Evolutionary conservation across 2,888 invertebrate species (phyloP), one percentile per base, ranked within the genome.

Genomic region (Trissoscelio sp.): DNA sequence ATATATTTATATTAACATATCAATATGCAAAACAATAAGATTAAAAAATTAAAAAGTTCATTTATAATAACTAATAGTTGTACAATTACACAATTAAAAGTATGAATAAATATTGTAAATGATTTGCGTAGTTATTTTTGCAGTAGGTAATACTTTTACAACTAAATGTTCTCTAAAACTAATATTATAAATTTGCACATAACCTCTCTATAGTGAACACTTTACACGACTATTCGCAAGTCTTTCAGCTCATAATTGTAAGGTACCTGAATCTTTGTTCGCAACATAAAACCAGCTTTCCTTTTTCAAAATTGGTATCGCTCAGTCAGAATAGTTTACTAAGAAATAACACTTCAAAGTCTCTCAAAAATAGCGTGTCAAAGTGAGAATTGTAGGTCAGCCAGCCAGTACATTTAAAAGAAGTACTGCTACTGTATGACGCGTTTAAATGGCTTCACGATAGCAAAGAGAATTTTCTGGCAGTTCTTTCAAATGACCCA

Each of bases 371-470:
- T 88, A 88, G 86, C 46, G 57, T 81, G 73, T 82, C 86, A 82
- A 82, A 74, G 79, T 67, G 48, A 86, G 86, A 87, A 81, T 90
- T 89, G 86, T 90, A 87, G 89, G 89, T 89, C 90, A 89, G 82
- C 86, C 78, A 83, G 82, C 73, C 37, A 73, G 79, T 79, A 73
- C 42, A 48, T 58, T 66, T 57, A 51, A 48, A 64, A 70, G 31
- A 66, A 16, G 7, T 14, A 34, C 58, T 60, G 20, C 44, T 14
- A 46, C 22, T 18, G 37, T 64, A 11, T 18, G 64, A 57, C 66
- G 51, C 42, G 57, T 74, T 75, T 60, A 75, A 83, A 83, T 79
- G 57, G 66, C 57, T 53, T 34, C 39, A 12, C 39, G 31, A 51
- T 34, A 20, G 55, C 55, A 74, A 74, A 74, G 66, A 66, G 74